A percentile compares a stretch with the other conserved stretches of the same genome.
phyloP scores from a whole-genome alignment of 2,888 invertebrate genomes.

The Eurytoma adleriae region DNA sequence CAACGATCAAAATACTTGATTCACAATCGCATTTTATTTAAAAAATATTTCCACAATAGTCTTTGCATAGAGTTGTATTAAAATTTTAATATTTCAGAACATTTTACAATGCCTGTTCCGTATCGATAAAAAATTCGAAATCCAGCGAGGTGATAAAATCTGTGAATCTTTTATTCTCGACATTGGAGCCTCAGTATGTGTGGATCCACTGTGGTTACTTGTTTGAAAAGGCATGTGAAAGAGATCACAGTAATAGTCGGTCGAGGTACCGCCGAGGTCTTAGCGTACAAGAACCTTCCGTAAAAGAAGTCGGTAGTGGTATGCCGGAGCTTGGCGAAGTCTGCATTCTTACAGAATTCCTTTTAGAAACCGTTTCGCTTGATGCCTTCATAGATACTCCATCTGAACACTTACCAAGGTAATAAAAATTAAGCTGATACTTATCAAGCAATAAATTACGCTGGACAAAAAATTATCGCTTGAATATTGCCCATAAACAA shows the following conservation, averaged over 20 bases:
- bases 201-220: slow-evolving; percentile 88
- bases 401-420: slow-evolving; percentile 85
- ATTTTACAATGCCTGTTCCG: slow-evolving; percentile 72
- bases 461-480: no score
- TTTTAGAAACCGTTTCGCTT: slow-evolving; percentile 85
- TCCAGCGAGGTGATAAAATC: slow-evolving; percentile 87
- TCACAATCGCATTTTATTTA: no score
- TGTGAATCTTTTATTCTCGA: slow-evolving; percentile 89
- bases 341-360: slow-evolving; percentile 84
- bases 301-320: slow-evolving; percentile 80
- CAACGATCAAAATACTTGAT: no score
- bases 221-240: slow-evolving; percentile 79
- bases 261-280: slow-evolving; percentile 18
- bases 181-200: slow-evolving; percentile 89
- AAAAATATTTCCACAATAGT: no score
- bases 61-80: no score
- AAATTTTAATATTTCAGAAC: slow-evolving; percentile 63
- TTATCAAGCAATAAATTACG: not conserved
- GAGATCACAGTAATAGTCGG: slow-evolving; percentile 59
- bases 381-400: slow-evolving; percentile 88
- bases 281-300: slow-evolving; percentile 66
- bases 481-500: not conserved
- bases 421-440: not conserved
- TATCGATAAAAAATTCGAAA: slow-evolving; percentile 71
- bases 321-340: slow-evolving; percentile 83